phyloP scores from a whole-genome alignment of 2,888 invertebrate species.

The Lydus trimaculatus region DNA sequence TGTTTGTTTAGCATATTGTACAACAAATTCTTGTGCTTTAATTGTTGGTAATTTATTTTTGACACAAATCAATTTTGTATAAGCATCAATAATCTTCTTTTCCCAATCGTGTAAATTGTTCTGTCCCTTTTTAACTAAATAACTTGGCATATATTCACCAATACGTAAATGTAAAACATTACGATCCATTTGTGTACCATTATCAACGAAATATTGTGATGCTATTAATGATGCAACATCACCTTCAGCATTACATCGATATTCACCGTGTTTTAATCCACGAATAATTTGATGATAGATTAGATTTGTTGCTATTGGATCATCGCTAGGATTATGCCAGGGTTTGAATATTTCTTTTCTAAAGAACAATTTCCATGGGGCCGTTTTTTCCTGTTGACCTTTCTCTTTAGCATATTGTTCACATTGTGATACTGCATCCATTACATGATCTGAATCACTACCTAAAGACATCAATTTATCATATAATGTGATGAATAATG shows the following conservation, averaged over 20 bases:
- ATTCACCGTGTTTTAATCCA: conserved; percentile 93
- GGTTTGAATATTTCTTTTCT: conserved; percentile 90
- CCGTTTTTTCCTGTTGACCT: conserved; percentile 82
- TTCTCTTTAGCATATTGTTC: conserved; percentile 95
- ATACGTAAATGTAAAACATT: conserved; percentile 75
- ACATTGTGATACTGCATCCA: conserved; percentile 96
- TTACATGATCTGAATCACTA: conserved; percentile 88
- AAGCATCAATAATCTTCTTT: conserved; percentile 74
- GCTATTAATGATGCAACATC: conserved; percentile 90
- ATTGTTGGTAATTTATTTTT: conserved; percentile 70
- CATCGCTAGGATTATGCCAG: conserved; percentile 89
- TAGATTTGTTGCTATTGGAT: conserved; percentile 83
- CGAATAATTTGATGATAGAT: conserved; percentile 89
- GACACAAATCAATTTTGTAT: conserved; percentile 75
- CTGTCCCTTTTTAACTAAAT: conserved; percentile 64
- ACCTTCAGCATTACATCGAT: conserved; percentile 81
- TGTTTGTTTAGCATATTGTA: conserved; percentile 87
- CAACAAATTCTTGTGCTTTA: conserved; percentile 88
- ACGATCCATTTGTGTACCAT: conserved; percentile 71
- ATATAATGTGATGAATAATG: conserved; percentile 86
- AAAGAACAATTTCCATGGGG: conserved; percentile 88
- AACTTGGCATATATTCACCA: conserved; percentile 82
- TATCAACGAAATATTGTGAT: conserved; percentile 89
- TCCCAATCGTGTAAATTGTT: conserved; percentile 72
- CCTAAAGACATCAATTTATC: conserved; percentile 92